Evolutionary conservation across 2,797 vertebrate species (phyloP), one percentile per base, ranked within the genome.

Genomic region (Sebastes vulpes): DNA sequence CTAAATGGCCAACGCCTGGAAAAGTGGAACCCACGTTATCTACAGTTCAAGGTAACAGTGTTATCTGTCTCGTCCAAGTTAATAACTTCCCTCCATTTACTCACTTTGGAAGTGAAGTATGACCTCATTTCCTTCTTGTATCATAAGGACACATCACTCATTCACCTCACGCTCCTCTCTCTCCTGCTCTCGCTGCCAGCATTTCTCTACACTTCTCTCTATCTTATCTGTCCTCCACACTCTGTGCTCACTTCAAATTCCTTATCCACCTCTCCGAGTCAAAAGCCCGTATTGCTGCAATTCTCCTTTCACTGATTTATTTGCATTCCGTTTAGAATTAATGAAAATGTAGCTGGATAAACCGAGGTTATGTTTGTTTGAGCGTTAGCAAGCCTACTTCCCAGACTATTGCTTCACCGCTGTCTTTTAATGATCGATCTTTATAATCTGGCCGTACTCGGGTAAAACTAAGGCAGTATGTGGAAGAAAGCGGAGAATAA

Each of bases 361-460:
- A 91, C 89, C 81, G 67, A 86, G 94, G 93, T 91, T 92, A 86
- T 94, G 90, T 94, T 95, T 95, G 93, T 91, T 84, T 87, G 88
- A 90, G 88, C 61, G 75, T 91, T 89, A 85, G 83, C 84, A 67
- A 79, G 80, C 66, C 77, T 32, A 25, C 71, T 81, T 83, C 60
- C 66, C 77, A 81, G 81, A 78, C 82, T 74, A 2, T 94, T 93
- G 91, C 93, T 61, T 91, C 89, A 95, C 74, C 56, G 3, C 72
- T 3, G 28, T 83, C 88, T 76, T 75, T 79, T 88, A 87, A 93
- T 92, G 86, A 93, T 93, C 87, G 14, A 90, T 92, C 79, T 48
- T 23, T 77, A 52, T 78, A 75, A 89, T 74, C 80, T 73, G 70
- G 76, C 80, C 74, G 67, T 20, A n/a, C 54, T 29, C 68, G 69